Base-by-base conservation (phyloP, 2,113 vertebrate species). In the Rostratula benghalensis region DNA sequence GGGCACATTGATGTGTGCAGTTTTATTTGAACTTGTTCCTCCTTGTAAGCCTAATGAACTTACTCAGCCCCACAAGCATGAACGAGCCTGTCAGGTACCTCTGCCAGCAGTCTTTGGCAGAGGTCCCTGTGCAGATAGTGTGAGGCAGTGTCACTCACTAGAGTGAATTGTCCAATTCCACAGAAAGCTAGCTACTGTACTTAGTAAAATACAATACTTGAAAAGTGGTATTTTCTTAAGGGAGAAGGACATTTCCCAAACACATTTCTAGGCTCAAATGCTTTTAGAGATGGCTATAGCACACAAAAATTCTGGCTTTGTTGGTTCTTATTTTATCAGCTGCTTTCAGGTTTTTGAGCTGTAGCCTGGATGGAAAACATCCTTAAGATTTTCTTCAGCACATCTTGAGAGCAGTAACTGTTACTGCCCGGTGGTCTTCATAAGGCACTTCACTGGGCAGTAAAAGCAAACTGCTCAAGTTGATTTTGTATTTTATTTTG, bases 1-100 rank as follows among this genome's bases (percentile, higher is more conserved):
- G 48, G 68, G 82, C 68, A 77, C 73, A 27, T 11, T 43, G 71
- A 74, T 81, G 64, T 31, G 76, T 45, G 64, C n/a, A 10, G n/a
- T 71, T 93, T 77, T 63, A 87, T 69, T 74, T 83, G 35, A 86
- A 90, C 79, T 78, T 89, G 57, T 77, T 78, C 65, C 78, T 92
- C 68, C 30, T 56, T 90, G 71, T 91, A 71, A 77, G 57, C 39
- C 53, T 81, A 48, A 79, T 35, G 83, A 78, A 65, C 33, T 81
- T 68, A 59, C 3, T 43, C 35, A 60, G 90, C 67, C 78, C 53
- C 85, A 46, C 53, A 37, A 35, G 48, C 80, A 35, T 27, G 39
- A 90, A 45, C 18, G 21, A 95, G 88, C 77, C 60, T 59, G 57
- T 83, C 50, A 53, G 37, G 65, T 84, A 63, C 25, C 85, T 89